phyloP scores from a whole-genome alignment of 2,113 vertebrate genomes.

The Bufo gargarizans region DNA sequence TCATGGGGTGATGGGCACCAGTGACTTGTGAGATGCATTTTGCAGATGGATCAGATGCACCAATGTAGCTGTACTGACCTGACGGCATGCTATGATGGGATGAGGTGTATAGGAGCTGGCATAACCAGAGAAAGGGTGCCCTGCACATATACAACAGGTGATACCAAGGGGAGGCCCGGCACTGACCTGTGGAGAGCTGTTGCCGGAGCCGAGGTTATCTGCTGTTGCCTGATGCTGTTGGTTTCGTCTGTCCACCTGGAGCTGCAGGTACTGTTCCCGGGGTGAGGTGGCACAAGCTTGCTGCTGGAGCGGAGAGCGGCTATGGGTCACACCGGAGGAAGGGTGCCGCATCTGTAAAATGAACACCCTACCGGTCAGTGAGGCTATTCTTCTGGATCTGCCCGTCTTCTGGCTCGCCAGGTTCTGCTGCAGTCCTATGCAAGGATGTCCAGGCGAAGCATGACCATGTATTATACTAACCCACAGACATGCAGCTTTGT shows the following conservation, averaged over 20 bases:
- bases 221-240: constrained; percentile 79
- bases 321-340: constrained; percentile 70
- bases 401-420: neutral
- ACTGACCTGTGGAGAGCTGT: constrained; percentile 82
- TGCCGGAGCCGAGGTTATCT: constrained; percentile 70
- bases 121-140: constrained; percentile 64
- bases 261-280: constrained; percentile 80
- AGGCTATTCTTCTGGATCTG: neutral
- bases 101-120: constrained; percentile 60
- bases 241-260: constrained; percentile 75
- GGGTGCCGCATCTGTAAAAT: constrained; percentile 69
- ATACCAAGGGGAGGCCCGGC: neutral
- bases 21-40: neutral
- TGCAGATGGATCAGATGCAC: neutral
- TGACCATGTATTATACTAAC: neutral
- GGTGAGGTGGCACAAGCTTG: constrained; percentile 76
- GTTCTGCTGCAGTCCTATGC: neutral
- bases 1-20: neutral
- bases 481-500: neutral
- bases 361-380: neutral
- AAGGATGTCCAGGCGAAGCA: neutral
- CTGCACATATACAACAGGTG: neutral
- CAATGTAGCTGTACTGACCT: neutral
- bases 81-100: constrained; percentile 12
- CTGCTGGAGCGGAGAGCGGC: constrained; percentile 70